A percentile compares a stretch with the other conserved stretches of the same genome.
These are phyloP conservation scores for Catamblyrhynchus diadema DNA, from an alignment of 2,797 vertebrate species.

Conservation along the genomic window DNA sequence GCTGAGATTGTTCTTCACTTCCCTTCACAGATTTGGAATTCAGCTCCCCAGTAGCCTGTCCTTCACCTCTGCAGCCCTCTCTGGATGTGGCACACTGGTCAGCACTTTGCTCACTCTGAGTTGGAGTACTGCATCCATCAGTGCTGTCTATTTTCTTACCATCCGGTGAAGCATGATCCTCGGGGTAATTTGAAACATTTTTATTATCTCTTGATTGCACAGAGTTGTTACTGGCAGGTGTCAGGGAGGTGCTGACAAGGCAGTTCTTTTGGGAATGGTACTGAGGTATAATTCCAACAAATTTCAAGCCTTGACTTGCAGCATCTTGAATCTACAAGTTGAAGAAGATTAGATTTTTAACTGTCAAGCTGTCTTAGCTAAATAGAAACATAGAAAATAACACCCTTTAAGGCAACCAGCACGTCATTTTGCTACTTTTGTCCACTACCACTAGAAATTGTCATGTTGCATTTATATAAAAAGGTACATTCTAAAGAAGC, in stretches of 20 bases:
- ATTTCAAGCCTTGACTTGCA: conserved; percentile 90
- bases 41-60: conserved; percentile 13
- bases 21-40: neutral
- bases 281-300: conserved; percentile 90
- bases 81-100: neutral
- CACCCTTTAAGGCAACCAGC: conserved; percentile 14
- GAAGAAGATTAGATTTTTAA: conserved; percentile 67
- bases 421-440: conserved; percentile 34
- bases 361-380: conserved; percentile 49
- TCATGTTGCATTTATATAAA: neutral
- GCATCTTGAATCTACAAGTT: conserved; percentile 91
- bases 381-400: conserved; percentile 56
- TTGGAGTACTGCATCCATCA: conserved; percentile 10
- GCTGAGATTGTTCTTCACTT: neutral
- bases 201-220: conserved; percentile 46
- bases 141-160: conserved; percentile 9
- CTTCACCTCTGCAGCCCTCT: conserved; percentile 35
- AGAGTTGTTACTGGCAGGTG: conserved; percentile 51
- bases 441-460: conserved; percentile 28
- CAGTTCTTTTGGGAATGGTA: conserved; percentile 73
- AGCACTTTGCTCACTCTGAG: neutral
- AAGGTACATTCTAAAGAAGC: neutral
- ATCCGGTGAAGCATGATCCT: conserved; percentile 38
- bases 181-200: neutral
- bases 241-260: conserved; percentile 14